A percentile compares a stretch with the other conserved stretches of the same genome.
These are phyloP conservation scores for Callimorpha dominula DNA, from an alignment of 2,888 invertebrate species.

Conservation along the genomic window DNA sequence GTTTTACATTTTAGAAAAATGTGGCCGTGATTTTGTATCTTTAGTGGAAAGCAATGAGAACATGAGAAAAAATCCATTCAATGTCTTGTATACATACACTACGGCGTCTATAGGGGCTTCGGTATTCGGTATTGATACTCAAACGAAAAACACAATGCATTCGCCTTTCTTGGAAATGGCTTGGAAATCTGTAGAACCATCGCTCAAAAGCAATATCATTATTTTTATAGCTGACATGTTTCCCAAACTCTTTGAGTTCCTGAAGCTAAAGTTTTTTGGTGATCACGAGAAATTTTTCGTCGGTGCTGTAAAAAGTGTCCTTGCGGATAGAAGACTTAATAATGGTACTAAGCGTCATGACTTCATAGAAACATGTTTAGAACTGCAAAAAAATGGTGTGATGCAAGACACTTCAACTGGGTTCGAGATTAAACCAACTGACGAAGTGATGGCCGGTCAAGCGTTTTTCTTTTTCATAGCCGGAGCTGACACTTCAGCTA, in stretches of 20 bases:
- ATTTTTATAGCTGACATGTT: conserved; percentile 50
- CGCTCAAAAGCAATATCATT: conserved; percentile 48
- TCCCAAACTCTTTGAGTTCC: conserved; percentile 57
- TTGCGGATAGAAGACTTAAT: conserved; percentile 56
- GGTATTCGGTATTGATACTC: conserved; percentile 77
- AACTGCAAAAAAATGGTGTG: conserved; percentile 65
- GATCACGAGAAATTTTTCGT: conserved; percentile 69
- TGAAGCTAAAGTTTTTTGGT: conserved; percentile 64
- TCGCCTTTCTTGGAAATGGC: conserved; percentile 70
- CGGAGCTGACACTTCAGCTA: conserved; percentile 78
- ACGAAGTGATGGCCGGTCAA: conserved; percentile 74
- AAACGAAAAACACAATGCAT: conserved; percentile 67
- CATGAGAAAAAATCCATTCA: conserved; percentile 58
- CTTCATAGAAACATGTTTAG: conserved; percentile 70
- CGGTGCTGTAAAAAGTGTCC: conserved; percentile 63
- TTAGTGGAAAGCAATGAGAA: conserved; percentile 56
- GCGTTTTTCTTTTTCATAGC: conserved; percentile 80
- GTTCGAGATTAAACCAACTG: conserved; percentile 63
- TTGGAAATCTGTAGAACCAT: conserved; percentile 57
- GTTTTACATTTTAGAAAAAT: conserved; percentile 70
- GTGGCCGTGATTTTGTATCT: conserved; percentile 66
- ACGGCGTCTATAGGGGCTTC: conserved; percentile 71
- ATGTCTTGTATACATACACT: conserved; percentile 65
- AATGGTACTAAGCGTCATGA: conserved; percentile 57
- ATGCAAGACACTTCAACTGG: conserved; percentile 64